These are phyloP conservation scores for Sitta europaea DNA, from an alignment of 2,113 vertebrate genomes.

Conservation along the genomic window DNA sequence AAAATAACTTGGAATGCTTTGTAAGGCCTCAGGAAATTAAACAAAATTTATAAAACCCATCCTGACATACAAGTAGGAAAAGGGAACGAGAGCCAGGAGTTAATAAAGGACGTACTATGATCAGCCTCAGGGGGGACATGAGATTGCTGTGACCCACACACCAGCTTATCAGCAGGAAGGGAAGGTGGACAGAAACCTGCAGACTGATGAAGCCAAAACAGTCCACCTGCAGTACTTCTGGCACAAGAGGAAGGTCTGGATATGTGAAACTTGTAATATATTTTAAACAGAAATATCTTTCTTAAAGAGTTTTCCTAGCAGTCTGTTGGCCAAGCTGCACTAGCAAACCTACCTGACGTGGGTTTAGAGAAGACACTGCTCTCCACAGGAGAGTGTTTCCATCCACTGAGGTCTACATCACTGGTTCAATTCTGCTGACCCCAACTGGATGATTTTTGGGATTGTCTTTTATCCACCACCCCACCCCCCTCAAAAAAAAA, in stretches of 20 bases:
- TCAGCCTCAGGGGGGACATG: neutral
- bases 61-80: neutral
- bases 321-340: neutral
- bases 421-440: neutral
- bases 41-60: neutral
- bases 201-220: neutral
- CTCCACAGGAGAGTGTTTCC: neutral
- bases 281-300: neutral
- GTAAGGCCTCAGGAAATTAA: neutral
- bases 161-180: neutral
- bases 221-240: neutral
- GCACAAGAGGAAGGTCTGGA: neutral
- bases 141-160: neutral
- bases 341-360: neutral
- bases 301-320: neutral
- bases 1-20: neutral
- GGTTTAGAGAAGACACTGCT: neutral
- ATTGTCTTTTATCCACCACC: neutral
- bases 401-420: neutral
- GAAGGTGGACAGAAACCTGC: neutral
- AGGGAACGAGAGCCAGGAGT: neutral
- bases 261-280: neutral
- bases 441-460: neutral
- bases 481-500: accelerated
- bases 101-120: accelerated